These are phyloP conservation scores for Stichodactyla helianthus DNA, from an alignment of 64 coral and sea anemone species.

Conservation along the genomic window DNA sequence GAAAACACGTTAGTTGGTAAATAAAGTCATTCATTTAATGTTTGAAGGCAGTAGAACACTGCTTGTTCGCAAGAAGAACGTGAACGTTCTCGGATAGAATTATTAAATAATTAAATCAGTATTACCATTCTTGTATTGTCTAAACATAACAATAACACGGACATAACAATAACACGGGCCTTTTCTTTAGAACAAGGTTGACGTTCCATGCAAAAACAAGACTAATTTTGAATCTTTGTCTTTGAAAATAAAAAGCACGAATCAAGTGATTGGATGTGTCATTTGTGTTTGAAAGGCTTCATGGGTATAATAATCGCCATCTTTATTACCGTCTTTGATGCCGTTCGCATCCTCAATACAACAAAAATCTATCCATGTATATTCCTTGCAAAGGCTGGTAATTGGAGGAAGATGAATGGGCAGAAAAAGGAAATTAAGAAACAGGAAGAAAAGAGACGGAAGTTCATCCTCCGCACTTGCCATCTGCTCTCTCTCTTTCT, in stretches of 20 bases:
- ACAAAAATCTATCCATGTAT: not conserved
- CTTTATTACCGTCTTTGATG: not conserved
- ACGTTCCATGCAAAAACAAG: too few relatives aligned
- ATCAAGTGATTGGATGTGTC: not conserved
- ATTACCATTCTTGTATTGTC: too few relatives aligned
- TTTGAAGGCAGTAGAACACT: too few relatives aligned
- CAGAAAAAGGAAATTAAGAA: not conserved
- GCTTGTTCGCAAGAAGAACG: too few relatives aligned
- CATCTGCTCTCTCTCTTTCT: not conserved
- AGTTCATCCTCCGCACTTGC: not conserved
- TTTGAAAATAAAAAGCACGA: not conserved
- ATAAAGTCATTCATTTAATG: too few relatives aligned
- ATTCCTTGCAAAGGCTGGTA: not conserved
- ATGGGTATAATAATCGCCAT: not conserved
- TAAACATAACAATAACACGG: too few relatives aligned
- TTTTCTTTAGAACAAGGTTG: too few relatives aligned
- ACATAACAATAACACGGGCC: too few relatives aligned
- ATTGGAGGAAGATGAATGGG: not conserved
- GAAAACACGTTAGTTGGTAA: too few relatives aligned
- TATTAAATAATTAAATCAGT: too few relatives aligned
- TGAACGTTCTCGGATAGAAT: too few relatives aligned
- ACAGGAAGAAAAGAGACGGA: not conserved
- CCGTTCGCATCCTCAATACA: not conserved
- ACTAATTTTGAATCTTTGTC: too few relatives aligned
- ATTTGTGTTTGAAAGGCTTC: not conserved